These are phyloP conservation scores for Drosophila multiciliata DNA, from an alignment of 2,888 invertebrate species.

Conservation along the genomic window DNA sequence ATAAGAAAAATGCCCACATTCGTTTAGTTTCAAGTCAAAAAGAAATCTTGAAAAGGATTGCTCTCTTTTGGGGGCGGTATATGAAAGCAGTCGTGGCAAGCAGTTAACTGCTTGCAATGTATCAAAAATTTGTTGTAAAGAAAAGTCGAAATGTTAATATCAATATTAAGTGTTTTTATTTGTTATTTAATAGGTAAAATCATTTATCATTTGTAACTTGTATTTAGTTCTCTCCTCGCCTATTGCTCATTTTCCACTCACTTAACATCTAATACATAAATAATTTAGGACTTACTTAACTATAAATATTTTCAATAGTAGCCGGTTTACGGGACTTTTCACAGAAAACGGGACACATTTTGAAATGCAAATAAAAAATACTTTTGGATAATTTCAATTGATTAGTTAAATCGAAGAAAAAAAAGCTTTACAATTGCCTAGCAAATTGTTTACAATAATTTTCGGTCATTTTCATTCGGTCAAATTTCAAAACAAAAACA, in stretches of 20 bases:
- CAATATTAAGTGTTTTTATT: conserved; percentile 36
- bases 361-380: conserved; percentile 52
- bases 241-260: conserved; percentile 35
- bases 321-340: conserved; percentile 26
- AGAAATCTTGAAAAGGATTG: neutral
- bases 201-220: conserved; percentile 50
- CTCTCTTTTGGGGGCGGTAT: neutral
- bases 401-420: conserved; percentile 32
- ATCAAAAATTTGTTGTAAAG: neutral
- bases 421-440: conserved; percentile 24
- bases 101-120: neutral
- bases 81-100: neutral
- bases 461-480: neutral
- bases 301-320: conserved; percentile 45
- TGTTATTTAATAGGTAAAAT: conserved; percentile 62
- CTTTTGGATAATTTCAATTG: conserved; percentile 65
- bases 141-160: conserved; percentile 17
- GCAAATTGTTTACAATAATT: conserved; percentile 23
- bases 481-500: conserved; percentile 8
- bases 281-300: conserved; percentile 58
- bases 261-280: conserved; percentile 67
- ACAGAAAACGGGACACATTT: conserved; percentile 29
- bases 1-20: neutral
- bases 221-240: conserved; percentile 37
- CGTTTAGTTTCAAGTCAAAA: neutral